These are phyloP conservation scores for Aulostomus chinensis DNA, from an alignment of 2,797 vertebrate species.

Conservation along the genomic window DNA sequence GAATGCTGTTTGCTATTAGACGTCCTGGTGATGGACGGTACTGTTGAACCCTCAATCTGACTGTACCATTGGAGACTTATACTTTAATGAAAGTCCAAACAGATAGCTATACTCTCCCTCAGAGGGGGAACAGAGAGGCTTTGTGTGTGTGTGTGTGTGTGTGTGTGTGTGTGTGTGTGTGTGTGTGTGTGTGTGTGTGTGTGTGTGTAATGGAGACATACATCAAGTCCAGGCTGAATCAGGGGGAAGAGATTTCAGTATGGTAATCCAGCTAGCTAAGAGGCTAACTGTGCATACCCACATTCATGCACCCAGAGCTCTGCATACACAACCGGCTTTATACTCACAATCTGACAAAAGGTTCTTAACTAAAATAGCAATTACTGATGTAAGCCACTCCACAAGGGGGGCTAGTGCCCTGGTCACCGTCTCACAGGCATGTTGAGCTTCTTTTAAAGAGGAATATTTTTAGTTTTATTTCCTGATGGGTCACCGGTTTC, in stretches of 20 bases:
- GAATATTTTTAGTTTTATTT: neutral
- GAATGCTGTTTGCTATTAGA: neutral
- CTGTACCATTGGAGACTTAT: constrained; percentile 40
- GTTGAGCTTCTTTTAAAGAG: neutral
- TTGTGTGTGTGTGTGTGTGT: constrained; percentile 24
- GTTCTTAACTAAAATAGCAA: neutral
- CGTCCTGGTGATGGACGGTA: neutral
- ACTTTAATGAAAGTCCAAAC: constrained; percentile 1
- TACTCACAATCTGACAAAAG: neutral
- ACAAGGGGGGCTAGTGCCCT: neutral
- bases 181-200: neutral
- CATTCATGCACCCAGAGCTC: neutral
- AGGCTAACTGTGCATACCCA: constrained; percentile 11
- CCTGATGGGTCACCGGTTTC: neutral
- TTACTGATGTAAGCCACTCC: constrained; percentile 1
- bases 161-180: neutral
- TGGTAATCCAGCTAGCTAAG: constrained; percentile 34
- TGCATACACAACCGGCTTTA: neutral
- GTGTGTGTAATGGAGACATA: constrained; percentile 11
- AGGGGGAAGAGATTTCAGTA: constrained; percentile 41
- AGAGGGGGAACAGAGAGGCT: constrained; percentile 39
- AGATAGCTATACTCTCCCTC: constrained; percentile 11
- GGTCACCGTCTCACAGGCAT: neutral
- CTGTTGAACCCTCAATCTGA: constrained; percentile 16
- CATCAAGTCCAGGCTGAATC: constrained; percentile 60